These are phyloP conservation scores for Melanotaenia maccullochi DNA, from an alignment of 2,797 vertebrate genomes.

Conservation along the genomic window DNA sequence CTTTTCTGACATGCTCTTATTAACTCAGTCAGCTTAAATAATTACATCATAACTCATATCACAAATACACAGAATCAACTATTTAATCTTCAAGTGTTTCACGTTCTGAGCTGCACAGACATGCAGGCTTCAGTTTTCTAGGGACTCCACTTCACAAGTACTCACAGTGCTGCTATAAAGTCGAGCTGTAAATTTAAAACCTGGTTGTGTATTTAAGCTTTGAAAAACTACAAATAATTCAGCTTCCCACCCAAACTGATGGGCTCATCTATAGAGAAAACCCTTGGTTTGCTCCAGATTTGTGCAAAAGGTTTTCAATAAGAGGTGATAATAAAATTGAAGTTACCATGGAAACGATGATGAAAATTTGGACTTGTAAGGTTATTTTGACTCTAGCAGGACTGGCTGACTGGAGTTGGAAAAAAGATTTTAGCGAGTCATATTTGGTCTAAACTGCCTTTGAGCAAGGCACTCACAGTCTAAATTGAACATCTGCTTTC, in stretches of 20 bases:
- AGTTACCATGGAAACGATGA: constrained; percentile 45
- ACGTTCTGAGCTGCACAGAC: constrained; percentile 4
- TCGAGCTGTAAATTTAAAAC: constrained; percentile 41
- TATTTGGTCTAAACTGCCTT: not conserved
- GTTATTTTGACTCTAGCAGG: constrained; percentile 40
- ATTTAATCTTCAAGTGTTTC: constrained; percentile 18
- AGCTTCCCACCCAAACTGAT: not conserved
- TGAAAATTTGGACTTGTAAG: constrained; percentile 15
- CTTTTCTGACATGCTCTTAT: not conserved
- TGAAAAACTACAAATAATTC: constrained; percentile 4
- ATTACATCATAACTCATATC: constrained; percentile 18
- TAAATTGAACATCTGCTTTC: not conserved
- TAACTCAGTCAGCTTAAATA: constrained; percentile 9
- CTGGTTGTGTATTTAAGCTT: constrained; percentile 35
- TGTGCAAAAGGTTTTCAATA: constrained; percentile 39
- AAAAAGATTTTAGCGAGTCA: not conserved
- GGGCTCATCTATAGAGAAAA: constrained; percentile 51
- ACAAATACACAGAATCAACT: constrained; percentile 20
- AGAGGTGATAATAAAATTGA: constrained; percentile 49
- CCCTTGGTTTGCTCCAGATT: constrained; percentile 18
- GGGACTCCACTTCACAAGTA: constrained; percentile 31
- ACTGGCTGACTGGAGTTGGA: not conserved
- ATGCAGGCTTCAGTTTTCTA: constrained; percentile 12
- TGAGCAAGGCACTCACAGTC: constrained; percentile 6
- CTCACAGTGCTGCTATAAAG: constrained; percentile 44